Percentiles rank a stretch among this genome's conserved stretches.
Evolutionary conservation across 2,113 vertebrate genomes (phyloP).

Genomic region (Coreoperca whiteheadi): DNA sequence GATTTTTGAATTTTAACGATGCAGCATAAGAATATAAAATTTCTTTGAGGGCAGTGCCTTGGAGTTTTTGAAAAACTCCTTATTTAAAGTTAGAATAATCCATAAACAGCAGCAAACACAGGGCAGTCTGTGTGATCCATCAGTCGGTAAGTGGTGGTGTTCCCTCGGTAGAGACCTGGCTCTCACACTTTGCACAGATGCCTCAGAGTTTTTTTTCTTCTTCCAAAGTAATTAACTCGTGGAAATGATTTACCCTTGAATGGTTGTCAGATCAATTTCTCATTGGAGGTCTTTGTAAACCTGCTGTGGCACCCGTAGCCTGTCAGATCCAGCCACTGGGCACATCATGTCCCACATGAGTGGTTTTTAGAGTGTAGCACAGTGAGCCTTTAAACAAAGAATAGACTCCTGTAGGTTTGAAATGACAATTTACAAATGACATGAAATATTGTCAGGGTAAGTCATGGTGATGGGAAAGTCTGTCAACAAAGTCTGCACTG

Average conservation of each 20-base stretch:
- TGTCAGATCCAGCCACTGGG: slow-evolving; percentile 72
- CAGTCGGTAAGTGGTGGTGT: slow-evolving; percentile 31
- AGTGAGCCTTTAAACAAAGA: slow-evolving; percentile 56
- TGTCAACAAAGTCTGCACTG: neutral
- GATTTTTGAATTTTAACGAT: slow-evolving; percentile 21
- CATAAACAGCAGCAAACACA: slow-evolving; percentile 10
- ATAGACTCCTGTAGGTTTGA: slow-evolving; percentile 12
- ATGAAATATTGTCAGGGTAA: slow-evolving; percentile 16
- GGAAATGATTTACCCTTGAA: slow-evolving; percentile 82
- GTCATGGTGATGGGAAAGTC: neutral
- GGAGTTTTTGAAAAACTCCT: neutral
- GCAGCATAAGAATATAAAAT: neutral
- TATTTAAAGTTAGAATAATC: slow-evolving; percentile 10
- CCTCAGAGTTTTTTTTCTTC: slow-evolving; percentile 45
- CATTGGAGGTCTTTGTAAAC: slow-evolving; percentile 77
- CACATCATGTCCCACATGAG: slow-evolving; percentile 66
- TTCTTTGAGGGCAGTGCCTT: neutral
- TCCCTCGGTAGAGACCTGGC: slow-evolving; percentile 51
- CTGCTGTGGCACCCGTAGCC: slow-evolving; percentile 64
- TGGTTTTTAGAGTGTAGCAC: slow-evolving; percentile 40
- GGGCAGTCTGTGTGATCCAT: slow-evolving; percentile 39
- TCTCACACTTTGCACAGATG: slow-evolving; percentile 53
- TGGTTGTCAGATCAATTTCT: slow-evolving; percentile 83
- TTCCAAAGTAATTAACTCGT: slow-evolving; percentile 79
- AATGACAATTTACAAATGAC: slow-evolving; percentile 32